Conservation (phyloP, 2,797 vertebrate species). For the Thalassophryne amazonica region DNA sequence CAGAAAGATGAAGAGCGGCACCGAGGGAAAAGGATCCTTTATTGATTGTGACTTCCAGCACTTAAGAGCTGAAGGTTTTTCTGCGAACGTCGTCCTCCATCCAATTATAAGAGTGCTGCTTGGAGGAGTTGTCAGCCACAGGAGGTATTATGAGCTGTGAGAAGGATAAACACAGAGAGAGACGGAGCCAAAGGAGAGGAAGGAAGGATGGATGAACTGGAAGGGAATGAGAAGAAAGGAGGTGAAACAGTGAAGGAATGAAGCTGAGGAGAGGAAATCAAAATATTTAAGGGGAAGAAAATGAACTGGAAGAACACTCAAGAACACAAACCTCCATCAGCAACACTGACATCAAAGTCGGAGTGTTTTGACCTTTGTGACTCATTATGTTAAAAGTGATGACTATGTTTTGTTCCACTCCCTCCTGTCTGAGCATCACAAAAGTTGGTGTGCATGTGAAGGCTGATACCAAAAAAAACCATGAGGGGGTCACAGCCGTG, state of each 20-base stretch:
- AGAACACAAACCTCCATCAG: no score
- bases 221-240: not conserved
- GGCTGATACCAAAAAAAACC: no score
- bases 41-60: constrained; percentile 34
- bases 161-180: constrained; percentile 1
- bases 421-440: no score
- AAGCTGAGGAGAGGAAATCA: not conserved
- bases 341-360: no score
- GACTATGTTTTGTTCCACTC: no score
- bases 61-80: constrained; percentile 18
- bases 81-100: constrained; percentile 8
- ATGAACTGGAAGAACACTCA: not conserved
- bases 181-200: not conserved
- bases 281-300: not conserved
- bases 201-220: not conserved
- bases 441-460: no score
- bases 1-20: constrained; percentile 8
- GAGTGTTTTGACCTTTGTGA: no score
- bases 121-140: constrained; percentile 28
- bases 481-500: no score
- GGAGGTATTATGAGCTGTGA: constrained; percentile 17
- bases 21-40: constrained; percentile 3
- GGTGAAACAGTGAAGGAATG: not conserved
- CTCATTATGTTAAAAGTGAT: no score
- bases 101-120: constrained; percentile 41